Evolutionary conservation across 2,888 invertebrate species (phyloP).

Genomic region (Ochlodes sylvanus): DNA sequence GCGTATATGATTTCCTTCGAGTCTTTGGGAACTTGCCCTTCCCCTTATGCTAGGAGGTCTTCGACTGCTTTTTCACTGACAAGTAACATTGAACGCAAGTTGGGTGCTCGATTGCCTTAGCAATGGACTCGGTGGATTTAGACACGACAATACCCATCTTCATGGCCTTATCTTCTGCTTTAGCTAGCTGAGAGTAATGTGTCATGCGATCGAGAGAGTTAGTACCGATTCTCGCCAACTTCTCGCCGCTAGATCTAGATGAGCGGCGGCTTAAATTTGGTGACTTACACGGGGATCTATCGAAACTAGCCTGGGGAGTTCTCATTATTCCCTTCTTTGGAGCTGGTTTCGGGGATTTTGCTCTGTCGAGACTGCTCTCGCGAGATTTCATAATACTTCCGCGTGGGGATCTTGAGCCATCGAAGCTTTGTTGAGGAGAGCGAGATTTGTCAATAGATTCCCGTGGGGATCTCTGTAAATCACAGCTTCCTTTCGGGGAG

Average conservation of each 20-base stretch:
- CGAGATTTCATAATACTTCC: slow-evolving; percentile 80
- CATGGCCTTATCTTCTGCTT: slow-evolving; percentile 80
- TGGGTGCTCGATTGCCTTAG: slow-evolving; percentile 87
- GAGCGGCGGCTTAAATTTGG: slow-evolving; percentile 76
- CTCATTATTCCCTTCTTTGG: slow-evolving; percentile 82
- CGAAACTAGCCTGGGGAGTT: slow-evolving; percentile 80
- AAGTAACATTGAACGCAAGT: slow-evolving; percentile 91
- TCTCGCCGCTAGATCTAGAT: slow-evolving; percentile 73
- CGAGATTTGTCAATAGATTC: slow-evolving; percentile 84
- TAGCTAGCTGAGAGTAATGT: slow-evolving; percentile 79
- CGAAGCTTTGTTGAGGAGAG: slow-evolving; percentile 85
- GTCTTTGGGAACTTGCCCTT: slow-evolving; percentile 87
- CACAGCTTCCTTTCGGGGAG: slow-evolving; percentile 85
- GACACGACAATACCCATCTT: slow-evolving; percentile 84
- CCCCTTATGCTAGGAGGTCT: slow-evolving; percentile 88
- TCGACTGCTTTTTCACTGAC: slow-evolving; percentile 85
- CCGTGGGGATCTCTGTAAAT: slow-evolving; percentile 78
- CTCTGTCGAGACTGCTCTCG: slow-evolving; percentile 74
- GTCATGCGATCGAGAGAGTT: slow-evolving; percentile 79
- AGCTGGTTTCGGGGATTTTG: slow-evolving; percentile 77
- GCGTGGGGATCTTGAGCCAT: slow-evolving; percentile 77
- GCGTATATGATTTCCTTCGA: slow-evolving; percentile 68
- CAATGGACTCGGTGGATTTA: slow-evolving; percentile 82
- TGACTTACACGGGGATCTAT: slow-evolving; percentile 77
- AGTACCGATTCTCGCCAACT: slow-evolving; percentile 76